These are phyloP conservation scores for Epinotia nisella DNA, from an alignment of 2,888 invertebrate genomes.

Conservation along the genomic window DNA sequence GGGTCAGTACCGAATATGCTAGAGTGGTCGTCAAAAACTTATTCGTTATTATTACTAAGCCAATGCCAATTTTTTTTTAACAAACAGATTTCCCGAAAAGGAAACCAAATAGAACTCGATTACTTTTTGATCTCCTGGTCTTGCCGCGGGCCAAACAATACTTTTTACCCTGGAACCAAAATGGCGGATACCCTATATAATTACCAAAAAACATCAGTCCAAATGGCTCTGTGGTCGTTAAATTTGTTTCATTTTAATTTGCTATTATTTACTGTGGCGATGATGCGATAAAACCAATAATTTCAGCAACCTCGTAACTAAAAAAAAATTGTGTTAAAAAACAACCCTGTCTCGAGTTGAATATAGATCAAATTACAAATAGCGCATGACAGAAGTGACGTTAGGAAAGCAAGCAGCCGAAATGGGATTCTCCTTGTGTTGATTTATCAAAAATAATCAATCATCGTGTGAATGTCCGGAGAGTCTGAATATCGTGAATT, in stretches of 20 bases:
- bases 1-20: too few species aligned
- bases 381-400: neutral
- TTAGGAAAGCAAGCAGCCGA: neutral
- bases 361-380: neutral
- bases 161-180: slow-evolving; percentile 7
- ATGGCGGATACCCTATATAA: neutral
- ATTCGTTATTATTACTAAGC: too few species aligned
- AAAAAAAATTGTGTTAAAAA: neutral
- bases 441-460: slow-evolving; percentile 22
- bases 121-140: slow-evolving; percentile 48
- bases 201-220: neutral
- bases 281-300: slow-evolving; percentile 46
- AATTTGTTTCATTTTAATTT: slow-evolving; percentile 45
- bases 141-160: slow-evolving; percentile 44
- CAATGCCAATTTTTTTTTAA: too few species aligned
- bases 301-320: neutral
- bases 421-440: slow-evolving; percentile 2
- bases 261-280: slow-evolving; percentile 45
- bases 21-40: too few species aligned
- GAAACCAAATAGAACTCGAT: slow-evolving; percentile 46
- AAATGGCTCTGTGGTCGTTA: neutral
- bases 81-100: slow-evolving; percentile 20
- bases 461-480: neutral
- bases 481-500: neutral
- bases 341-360: neutral